Conservation (phyloP, 2,888 invertebrate genomes). For the Macrosiphum euphorbiae region DNA sequence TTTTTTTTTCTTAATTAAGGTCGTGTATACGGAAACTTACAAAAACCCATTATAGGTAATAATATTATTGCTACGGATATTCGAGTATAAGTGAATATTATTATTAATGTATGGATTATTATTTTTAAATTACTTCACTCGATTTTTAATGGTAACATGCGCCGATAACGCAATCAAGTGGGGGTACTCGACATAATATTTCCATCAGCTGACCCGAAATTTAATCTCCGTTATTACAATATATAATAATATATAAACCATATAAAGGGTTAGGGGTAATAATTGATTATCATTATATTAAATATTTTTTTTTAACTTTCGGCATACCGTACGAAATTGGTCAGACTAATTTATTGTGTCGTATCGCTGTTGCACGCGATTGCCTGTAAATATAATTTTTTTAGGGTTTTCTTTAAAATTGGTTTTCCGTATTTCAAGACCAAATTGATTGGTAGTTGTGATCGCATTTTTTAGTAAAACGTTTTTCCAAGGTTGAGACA, state of each 20-base stretch:
- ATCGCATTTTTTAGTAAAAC: neutral
- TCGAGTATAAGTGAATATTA: neutral
- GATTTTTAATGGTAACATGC: neutral
- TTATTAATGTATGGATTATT: conserved; percentile 17
- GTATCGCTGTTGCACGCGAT: neutral
- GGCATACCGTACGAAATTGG: neutral
- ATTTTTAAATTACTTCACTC: conserved; percentile 6
- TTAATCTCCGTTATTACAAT: conserved; percentile 34
- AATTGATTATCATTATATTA: neutral
- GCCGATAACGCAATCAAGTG: neutral
- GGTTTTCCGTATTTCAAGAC: neutral
- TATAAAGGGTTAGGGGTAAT: neutral
- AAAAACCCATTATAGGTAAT: conserved; percentile 12
- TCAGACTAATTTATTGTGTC: neutral
- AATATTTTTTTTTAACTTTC: neutral
- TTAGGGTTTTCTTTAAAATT: neutral
- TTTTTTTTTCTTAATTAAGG: neutral
- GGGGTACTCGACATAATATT: neutral
- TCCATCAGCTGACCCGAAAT: neutral
- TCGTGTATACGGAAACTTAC: neutral
- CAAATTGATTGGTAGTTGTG: neutral
- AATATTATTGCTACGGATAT: neutral
- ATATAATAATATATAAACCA: neutral
- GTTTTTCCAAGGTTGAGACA: neutral
- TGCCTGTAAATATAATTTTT: neutral